A percentile compares a stretch with the other conserved stretches of the same genome.
phyloP scores from a whole-genome alignment of 2,888 invertebrate genomes.

The Plagiodera versicolora region DNA sequence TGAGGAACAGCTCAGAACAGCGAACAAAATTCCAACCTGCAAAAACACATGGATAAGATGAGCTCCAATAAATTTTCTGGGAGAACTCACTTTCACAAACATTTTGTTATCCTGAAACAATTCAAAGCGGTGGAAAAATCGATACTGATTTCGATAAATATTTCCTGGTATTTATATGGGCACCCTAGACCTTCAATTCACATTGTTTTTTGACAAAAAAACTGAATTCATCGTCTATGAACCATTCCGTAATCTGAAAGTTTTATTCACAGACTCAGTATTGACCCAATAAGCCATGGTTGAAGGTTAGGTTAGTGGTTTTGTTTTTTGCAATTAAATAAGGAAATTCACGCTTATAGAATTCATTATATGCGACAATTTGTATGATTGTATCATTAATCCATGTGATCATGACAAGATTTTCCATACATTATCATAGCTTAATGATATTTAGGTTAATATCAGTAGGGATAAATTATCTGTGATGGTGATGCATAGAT shows the following conservation, averaged over 20 bases:
- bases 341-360: slow-evolving; percentile 13
- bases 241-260: slow-evolving; percentile 27
- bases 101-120: not conserved
- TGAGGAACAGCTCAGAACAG: slow-evolving; percentile 3
- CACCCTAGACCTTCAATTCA: slow-evolving; percentile 33
- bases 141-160: slow-evolving; percentile 17
- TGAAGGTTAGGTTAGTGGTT: slow-evolving; percentile 11
- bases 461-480: not conserved
- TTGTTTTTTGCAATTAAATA: slow-evolving; percentile 11
- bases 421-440: not conserved
- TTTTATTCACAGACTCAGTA: slow-evolving; percentile 22
- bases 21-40: slow-evolving; percentile 9
- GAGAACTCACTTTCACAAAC: slow-evolving; percentile 16
- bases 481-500: not conserved
- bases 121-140: not conserved
- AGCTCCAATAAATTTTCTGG: not conserved
- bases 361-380: slow-evolving; percentile 7
- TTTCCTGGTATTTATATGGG: slow-evolving; percentile 27
- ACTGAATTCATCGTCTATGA: slow-evolving; percentile 28
- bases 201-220: slow-evolving; percentile 27
- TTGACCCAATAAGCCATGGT: slow-evolving; percentile 27
- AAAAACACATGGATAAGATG: not conserved
- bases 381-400: slow-evolving; percentile 11
- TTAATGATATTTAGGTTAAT: not conserved
- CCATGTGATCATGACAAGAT: not conserved